Conservation (phyloP, 2,113 vertebrate species). For the Gavia stellata region DNA sequence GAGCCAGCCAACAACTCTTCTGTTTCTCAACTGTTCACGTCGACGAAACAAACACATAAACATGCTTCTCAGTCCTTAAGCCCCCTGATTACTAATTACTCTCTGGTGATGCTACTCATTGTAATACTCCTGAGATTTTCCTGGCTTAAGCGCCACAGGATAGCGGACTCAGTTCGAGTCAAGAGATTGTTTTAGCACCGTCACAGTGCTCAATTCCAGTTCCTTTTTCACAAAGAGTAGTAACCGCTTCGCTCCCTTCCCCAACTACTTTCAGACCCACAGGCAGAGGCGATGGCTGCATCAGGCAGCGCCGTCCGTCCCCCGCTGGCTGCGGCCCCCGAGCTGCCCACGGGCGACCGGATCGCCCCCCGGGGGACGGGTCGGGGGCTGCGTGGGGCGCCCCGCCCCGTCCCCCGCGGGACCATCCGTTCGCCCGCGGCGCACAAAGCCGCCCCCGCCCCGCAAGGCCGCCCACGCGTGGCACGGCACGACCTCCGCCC, state of each 20-base stretch:
- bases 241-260: background rate
- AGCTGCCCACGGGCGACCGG: background rate
- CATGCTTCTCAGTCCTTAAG: background rate
- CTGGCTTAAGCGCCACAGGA: background rate
- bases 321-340: background rate
- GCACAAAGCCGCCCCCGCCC: background rate
- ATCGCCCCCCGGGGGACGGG: background rate
- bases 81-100: background rate
- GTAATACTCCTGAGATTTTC: background rate
- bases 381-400: too few species aligned
- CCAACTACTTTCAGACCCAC: background rate
- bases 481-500: background rate
- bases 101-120: background rate
- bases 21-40: background rate
- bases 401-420: background rate
- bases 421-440: background rate
- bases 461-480: background rate
- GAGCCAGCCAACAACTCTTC: background rate
- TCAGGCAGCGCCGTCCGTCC: background rate
- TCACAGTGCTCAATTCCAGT: background rate
- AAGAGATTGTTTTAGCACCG: background rate
- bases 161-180: background rate
- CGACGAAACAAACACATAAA: background rate
- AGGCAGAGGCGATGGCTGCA: background rate
- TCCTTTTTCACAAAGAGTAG: background rate